Conservation (phyloP, 2,888 invertebrate genomes). For the Aphidius colemani region DNA sequence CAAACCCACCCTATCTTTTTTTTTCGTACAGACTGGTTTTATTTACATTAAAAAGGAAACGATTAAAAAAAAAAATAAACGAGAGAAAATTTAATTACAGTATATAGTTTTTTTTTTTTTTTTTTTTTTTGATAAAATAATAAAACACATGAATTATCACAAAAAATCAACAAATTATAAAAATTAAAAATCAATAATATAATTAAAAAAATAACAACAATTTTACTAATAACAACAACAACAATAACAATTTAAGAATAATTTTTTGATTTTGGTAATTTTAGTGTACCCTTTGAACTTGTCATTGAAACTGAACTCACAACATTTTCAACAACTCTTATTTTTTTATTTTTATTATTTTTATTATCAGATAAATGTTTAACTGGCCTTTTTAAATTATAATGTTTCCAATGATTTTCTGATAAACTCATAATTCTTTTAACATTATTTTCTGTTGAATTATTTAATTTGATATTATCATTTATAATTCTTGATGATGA, state of each 20-base stretch:
- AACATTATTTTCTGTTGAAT: conserved; percentile 7
- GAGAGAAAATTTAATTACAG: too few species aligned
- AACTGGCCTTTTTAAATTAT: conserved; percentile 21
- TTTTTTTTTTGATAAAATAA: too few species aligned
- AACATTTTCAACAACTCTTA: conserved; percentile 27
- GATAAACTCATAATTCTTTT: conserved; percentile 21
- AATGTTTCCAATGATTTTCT: conserved; percentile 24
- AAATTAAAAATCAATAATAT: background rate
- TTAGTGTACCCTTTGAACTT: conserved; percentile 15
- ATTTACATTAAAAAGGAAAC: too few species aligned
- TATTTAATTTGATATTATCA: background rate
- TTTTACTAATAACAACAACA: conserved; percentile 5
- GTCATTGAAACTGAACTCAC: conserved; percentile 24
- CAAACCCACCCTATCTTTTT: background rate
- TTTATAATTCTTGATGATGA: background rate
- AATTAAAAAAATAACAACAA: background rate
- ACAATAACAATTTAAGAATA: background rate
- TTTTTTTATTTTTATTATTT: conserved; percentile 24
- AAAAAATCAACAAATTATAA: conserved; percentile 6
- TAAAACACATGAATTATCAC: too few species aligned
- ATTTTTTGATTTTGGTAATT: conserved; percentile 8
- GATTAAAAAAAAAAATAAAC: too few species aligned
- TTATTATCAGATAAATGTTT: background rate
- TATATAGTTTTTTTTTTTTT: too few species aligned
- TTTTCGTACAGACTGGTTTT: background rate